These are phyloP conservation scores for Melanostoma scalare DNA, from an alignment of 2,888 invertebrate species.

Conservation along the genomic window DNA sequence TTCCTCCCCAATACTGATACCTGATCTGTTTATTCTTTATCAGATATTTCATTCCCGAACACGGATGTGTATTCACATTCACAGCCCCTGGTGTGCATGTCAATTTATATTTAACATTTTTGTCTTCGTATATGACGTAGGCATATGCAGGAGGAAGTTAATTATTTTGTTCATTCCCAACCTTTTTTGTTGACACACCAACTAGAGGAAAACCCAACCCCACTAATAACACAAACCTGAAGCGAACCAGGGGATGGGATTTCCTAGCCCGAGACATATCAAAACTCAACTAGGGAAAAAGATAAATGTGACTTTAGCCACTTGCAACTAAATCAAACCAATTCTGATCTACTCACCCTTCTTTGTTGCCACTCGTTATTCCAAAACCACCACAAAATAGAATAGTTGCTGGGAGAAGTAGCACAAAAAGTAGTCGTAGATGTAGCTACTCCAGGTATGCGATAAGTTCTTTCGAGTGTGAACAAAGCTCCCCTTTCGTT, in stretches of 20 bases:
- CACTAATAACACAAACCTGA: conserved; percentile 10
- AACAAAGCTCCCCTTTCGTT: conserved; percentile 59
- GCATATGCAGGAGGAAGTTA: conserved; percentile 58
- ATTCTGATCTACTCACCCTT: conserved; percentile 34
- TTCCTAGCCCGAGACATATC: conserved; percentile 12
- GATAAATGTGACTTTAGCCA: conserved; percentile 66
- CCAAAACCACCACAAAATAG: conserved; percentile 28
- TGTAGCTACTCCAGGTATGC: conserved; percentile 52
- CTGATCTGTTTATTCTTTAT: no score
- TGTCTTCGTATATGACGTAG: no score
- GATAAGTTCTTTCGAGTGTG: conserved; percentile 62
- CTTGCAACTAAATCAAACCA: conserved; percentile 62
- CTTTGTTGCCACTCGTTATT: conserved; percentile 4
- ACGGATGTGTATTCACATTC: no score
- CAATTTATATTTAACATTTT: no score
- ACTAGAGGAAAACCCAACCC: conserved; percentile 13
- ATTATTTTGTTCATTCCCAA: conserved; percentile 71
- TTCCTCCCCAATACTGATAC: no score
- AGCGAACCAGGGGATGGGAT: conserved; percentile 5
- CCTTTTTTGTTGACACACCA: conserved; percentile 45
- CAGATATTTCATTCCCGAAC: no score
- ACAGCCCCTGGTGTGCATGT: no score
- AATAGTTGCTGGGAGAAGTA: not conserved
- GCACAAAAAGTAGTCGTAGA: conserved; percentile 20
- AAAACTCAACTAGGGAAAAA: conserved; percentile 48